Evolutionary conservation across 2,797 vertebrate species (phyloP).

Genomic region (Esox masquinongy): DNA sequence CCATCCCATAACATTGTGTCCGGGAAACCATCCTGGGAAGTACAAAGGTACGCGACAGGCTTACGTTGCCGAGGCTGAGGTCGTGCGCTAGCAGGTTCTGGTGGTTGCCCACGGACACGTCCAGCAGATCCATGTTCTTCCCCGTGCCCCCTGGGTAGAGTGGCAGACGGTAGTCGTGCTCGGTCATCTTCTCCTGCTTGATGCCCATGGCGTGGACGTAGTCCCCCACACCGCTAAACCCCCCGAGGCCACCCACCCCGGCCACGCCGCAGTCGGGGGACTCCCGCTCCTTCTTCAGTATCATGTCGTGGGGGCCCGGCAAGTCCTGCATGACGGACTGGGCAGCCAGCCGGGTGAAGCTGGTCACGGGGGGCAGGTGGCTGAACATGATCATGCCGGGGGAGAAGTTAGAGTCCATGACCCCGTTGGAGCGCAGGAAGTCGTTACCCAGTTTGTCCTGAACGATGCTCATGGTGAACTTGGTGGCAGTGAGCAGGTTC

Average conservation of each 20-base stretch:
- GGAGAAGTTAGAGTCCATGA: slow-evolving; percentile 89
- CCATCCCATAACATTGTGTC: not conserved
- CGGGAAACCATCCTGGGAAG: not conserved
- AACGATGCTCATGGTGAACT: slow-evolving; percentile 79
- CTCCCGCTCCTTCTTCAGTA: slow-evolving; percentile 95
- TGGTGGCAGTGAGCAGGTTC: not conserved
- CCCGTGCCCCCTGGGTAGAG: slow-evolving; percentile 67
- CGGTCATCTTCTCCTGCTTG: slow-evolving; percentile 92
- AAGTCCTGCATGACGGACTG: slow-evolving; percentile 83
- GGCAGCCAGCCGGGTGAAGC: slow-evolving; percentile 90
- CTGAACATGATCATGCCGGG: slow-evolving; percentile 96
- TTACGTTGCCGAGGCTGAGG: slow-evolving; percentile 79
- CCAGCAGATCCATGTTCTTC: slow-evolving; percentile 71
- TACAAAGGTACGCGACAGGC: slow-evolving; percentile 23
- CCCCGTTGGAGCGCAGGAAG: slow-evolving; percentile 85
- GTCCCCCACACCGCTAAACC: slow-evolving; percentile 59
- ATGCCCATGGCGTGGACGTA: slow-evolving; percentile 84
- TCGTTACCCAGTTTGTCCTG: slow-evolving; percentile 89
- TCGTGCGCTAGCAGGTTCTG: slow-evolving; percentile 87
- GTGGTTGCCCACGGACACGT: slow-evolving; percentile 75
- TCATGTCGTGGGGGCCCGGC: slow-evolving; percentile 80
- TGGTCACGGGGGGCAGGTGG: slow-evolving; percentile 95
- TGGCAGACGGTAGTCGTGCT: slow-evolving; percentile 85
- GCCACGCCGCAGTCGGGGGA: slow-evolving; percentile 75
- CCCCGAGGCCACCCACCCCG: slow-evolving; percentile 44